A percentile compares a stretch with the other conserved stretches of the same genome.
phyloP scores from a whole-genome alignment of 2,888 invertebrate genomes.

The Ellobium chinense region DNA sequence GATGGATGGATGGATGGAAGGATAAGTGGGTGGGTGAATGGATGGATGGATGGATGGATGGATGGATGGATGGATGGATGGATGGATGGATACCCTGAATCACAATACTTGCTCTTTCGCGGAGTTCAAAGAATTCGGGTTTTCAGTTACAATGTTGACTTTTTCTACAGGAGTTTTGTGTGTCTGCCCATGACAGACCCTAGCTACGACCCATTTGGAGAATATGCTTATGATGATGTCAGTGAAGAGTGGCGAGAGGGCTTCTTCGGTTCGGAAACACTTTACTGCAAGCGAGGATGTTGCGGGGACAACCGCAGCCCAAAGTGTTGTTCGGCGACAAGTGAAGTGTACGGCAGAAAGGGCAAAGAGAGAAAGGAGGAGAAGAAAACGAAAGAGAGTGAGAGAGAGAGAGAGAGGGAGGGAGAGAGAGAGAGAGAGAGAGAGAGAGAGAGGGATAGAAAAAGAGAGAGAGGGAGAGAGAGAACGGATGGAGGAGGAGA shows the following conservation, averaged over 20 bases:
- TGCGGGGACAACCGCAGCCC: not conserved
- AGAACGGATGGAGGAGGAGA: too few relatives aligned
- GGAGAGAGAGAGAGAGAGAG: conserved; percentile 13
- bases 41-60: too few relatives aligned
- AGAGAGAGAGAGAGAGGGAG: conserved; percentile 25
- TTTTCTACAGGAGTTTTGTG: not conserved
- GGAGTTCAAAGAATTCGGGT: too few relatives aligned
- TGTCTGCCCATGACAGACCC: conserved; percentile 1
- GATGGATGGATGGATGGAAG: too few relatives aligned
- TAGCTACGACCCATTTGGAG: conserved; percentile 6
- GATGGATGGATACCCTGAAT: too few relatives aligned
- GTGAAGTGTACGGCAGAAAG: too few relatives aligned
- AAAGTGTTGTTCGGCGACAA: not conserved
- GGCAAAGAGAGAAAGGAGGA: not conserved
- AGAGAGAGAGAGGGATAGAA: not conserved
- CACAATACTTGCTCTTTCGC: too few relatives aligned
- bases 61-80: too few relatives aligned
- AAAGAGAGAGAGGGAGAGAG: not conserved
- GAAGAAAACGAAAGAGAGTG: conserved; percentile 28
- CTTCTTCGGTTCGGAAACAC: not conserved
- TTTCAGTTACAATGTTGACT: too few relatives aligned
- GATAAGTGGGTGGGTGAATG: too few relatives aligned
- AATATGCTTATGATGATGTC: not conserved
- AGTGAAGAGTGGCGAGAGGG: conserved; percentile 9
- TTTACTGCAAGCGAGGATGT: not conserved